Evolutionary conservation across 2,888 invertebrate genomes (phyloP), one percentile per base, ranked within the genome.

Genomic region (Acronicta alni): DNA sequence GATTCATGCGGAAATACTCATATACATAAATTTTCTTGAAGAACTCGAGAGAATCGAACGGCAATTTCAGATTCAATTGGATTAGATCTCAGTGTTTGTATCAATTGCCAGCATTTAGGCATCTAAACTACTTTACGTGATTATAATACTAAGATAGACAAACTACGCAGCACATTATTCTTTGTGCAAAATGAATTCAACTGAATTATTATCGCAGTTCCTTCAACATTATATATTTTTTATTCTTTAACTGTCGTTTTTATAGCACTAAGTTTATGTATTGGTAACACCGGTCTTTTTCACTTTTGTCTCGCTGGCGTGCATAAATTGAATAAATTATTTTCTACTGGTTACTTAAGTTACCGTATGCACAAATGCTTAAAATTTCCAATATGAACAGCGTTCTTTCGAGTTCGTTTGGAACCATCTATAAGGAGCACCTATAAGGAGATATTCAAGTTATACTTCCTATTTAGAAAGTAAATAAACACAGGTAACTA

Each of bases 401-500:
- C 35, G 35, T 35, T 35, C 32, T n/a, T 35, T 35, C 7, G n/a
- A 35, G n/a, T n/a, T 7, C 5, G n/a, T n/a, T n/a, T 35, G 1
- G 7, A 6, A 14, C 26, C 7, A 26, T 8, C 9, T 37, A 63
- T 18, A 38, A 38, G 56, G n/a, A n/a, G n/a, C n/a, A n/a, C n/a
- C n/a, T n/a, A n/a, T n/a, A n/a, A n/a, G n/a, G n/a, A n/a, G n/a
- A n/a, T n/a, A n/a, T n/a, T 52, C 47, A 44, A 20, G 16, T 38
- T 18, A 15, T 42, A 49, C 23, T 62, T 55, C 52, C 7, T 47
- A 42, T 45, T 63, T 47, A 30, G 37, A 54, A 57, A 56, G 54
- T 47, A 37, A n/a, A 48, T 67, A 72, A 60, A 42, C 43, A 66
- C 43, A 53, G 55, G 67, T 61, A 57, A 57, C 23, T 64, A n/a